Base-by-base conservation (phyloP, 2,888 invertebrate species). In the Cephus pulcher region DNA sequence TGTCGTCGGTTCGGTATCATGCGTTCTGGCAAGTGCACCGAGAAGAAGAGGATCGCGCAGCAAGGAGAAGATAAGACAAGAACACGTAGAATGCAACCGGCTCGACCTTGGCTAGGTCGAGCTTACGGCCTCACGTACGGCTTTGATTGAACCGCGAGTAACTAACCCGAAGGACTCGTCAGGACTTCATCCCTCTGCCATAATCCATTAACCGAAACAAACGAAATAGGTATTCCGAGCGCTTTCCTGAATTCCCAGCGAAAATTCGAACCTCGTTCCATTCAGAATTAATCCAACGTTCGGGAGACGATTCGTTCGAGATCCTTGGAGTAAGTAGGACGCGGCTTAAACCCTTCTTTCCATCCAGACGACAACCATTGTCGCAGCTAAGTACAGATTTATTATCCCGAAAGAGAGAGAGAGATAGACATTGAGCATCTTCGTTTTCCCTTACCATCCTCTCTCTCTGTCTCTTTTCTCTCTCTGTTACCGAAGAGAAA, bases 21-120 rank as follows among this genome's bases (percentile, higher is more conserved):
- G 85, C 84, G 81, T 33, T 70, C 71, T 12, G 71, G 32, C 33
- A 33, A 70, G 71, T 70, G 71, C 71, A 33, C 32, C 71, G 12
- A 32, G 30, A 70, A 32, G 71, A 70, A 32, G 71, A 32, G 30
- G 33, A 40, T 40, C 15, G 12, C 32, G 82, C 80, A 82, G 80
- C 73, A 81, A 80, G 85, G 83, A 86, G 34, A 23, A 84, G 86
- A 88, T 88, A 88, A 89, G 83, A 84, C 87, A 90, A 90, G 90
- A 90, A 91, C 89, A 89, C 83, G 91, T 89, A 89, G 90, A 91
- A 90, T 91, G 91, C 88, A 86, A 85, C 86, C 85, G 82, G 82
- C 79, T 79, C 88, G 91, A 89, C 90, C 91, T 91, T 91, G 90
- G 88, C 88, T 89, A 91, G 90, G 91, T 90, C 90, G 90, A 89